Evolutionary conservation across 2,888 invertebrate genomes (phyloP).

Genomic region (Athalia cordata): DNA sequence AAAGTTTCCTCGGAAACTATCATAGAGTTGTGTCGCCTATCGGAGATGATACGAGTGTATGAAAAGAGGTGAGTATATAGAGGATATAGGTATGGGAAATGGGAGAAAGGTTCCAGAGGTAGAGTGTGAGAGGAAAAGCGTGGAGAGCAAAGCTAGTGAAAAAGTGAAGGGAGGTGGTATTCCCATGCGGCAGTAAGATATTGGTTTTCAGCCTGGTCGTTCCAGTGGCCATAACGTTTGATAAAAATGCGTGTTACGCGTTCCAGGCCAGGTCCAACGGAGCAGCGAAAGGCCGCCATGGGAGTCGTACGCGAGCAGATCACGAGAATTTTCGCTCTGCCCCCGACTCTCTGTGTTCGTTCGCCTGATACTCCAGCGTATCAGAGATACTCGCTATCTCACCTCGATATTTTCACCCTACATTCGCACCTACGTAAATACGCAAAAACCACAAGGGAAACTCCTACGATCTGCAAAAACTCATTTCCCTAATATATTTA

Average conservation of each 20-base stretch:
- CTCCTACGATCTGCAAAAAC: background rate
- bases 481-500: background rate
- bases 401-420: conserved; percentile 18
- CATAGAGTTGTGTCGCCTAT: conserved; percentile 2
- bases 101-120: conserved; percentile 47
- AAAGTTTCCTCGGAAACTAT: conserved; percentile 1
- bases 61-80: conserved; percentile 19
- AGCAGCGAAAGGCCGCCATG: conserved; percentile 68
- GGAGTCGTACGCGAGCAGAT: conserved; percentile 71
- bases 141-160: conserved; percentile 40
- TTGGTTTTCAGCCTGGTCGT: conserved; percentile 73
- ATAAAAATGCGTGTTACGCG: conserved; percentile 74
- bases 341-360: conserved; percentile 53
- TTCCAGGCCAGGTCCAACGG: conserved; percentile 65
- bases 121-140: conserved; percentile 55
- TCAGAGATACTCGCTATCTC: conserved; percentile 21
- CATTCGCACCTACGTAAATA: conserved; percentile 35
- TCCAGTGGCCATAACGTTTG: conserved; percentile 73
- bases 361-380: conserved; percentile 37
- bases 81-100: background rate
- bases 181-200: conserved; percentile 71
- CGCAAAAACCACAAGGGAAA: conserved; percentile 26
- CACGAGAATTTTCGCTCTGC: conserved; percentile 70
- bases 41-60: conserved; percentile 20
- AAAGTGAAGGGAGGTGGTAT: conserved; percentile 59